These are phyloP conservation scores for Phthorimaea operculella DNA, from an alignment of 1,140 invertebrate species.

Conservation along the genomic window DNA sequence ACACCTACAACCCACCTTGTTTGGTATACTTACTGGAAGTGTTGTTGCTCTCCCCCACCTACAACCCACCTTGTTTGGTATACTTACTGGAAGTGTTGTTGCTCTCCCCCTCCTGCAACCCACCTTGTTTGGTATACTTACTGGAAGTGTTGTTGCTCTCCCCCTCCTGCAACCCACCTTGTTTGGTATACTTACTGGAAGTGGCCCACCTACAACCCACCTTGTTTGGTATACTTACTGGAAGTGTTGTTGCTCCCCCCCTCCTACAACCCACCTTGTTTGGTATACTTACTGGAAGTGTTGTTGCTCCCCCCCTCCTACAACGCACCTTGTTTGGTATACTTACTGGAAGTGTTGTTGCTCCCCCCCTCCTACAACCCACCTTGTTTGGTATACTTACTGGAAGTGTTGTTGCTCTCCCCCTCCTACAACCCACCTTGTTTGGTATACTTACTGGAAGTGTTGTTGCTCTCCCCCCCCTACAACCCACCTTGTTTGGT, in stretches of 20 bases:
- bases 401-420: constrained; percentile 70
- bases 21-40: constrained; percentile 32
- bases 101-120: constrained; percentile 81
- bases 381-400: constrained; percentile 36
- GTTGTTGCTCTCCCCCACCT: constrained; percentile 76
- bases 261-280: no score
- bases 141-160: constrained; percentile 71
- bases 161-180: constrained; percentile 77
- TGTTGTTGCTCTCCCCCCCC: constrained; percentile 77
- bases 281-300: constrained; percentile 33
- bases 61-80: constrained; percentile 7
- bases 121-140: constrained; percentile 27
- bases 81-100: constrained; percentile 60
- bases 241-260: constrained; percentile 72
- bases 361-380: constrained; percentile 82
- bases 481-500: no score
- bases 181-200: constrained; percentile 32
- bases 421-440: no score
- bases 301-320: constrained; percentile 78
- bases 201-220: no score
- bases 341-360: constrained; percentile 61
- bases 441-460: constrained; percentile 32
- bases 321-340: constrained; percentile 7
- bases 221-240: constrained; percentile 34
- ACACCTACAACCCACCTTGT: no score